Percentiles rank a stretch among this genome's conserved stretches.
These are phyloP conservation scores for Menura novaehollandiae DNA, from an alignment of 2,113 vertebrate species.

Conservation along the genomic window DNA sequence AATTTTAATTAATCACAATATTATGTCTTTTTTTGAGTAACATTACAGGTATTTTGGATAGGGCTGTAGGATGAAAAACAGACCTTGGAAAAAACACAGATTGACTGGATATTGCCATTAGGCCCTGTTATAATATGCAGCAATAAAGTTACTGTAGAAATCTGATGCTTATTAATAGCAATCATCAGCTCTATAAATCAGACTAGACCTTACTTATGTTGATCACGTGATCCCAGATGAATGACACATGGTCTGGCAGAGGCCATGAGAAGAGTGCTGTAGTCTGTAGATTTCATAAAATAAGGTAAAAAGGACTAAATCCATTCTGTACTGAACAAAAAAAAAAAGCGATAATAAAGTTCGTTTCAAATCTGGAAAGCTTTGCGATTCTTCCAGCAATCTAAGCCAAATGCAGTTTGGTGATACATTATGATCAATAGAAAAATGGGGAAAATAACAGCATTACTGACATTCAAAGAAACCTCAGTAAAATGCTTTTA, in stretches of 20 bases:
- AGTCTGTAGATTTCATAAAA: not conserved
- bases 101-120: not conserved
- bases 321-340: not conserved
- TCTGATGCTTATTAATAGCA: not conserved
- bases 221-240: not conserved
- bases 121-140: not conserved
- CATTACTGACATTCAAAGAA: not conserved
- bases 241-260: not conserved
- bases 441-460: not conserved
- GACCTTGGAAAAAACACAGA: not conserved
- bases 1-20: not conserved
- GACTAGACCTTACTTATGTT: not conserved
- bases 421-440: not conserved
- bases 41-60: not conserved
- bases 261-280: not conserved
- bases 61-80: not conserved
- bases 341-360: not conserved
- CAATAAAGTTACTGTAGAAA: not conserved
- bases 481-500: not conserved
- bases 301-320: not conserved
- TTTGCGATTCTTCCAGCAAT: not conserved
- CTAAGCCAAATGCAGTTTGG: not conserved
- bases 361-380: not conserved
- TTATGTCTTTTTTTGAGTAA: not conserved
- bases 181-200: conserved; percentile 17